phyloP scores from a whole-genome alignment of 2,797 vertebrate genomes.

The Acrossocheilus wenchowensis region DNA sequence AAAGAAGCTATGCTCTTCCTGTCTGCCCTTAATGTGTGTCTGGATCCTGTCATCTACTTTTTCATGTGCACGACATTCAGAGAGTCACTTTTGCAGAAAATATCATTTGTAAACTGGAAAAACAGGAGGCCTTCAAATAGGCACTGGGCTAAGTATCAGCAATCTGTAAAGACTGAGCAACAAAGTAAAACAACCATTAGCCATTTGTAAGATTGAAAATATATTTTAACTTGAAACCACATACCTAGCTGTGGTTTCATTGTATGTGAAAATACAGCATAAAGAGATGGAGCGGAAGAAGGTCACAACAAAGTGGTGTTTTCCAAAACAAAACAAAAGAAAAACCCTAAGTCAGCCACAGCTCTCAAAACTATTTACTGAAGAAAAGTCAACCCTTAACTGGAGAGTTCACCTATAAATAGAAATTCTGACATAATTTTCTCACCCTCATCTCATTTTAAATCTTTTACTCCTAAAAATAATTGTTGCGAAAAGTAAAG shows the following conservation, averaged over 20 bases:
- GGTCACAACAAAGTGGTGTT: background rate
- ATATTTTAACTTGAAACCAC: background rate
- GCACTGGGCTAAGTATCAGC: constrained; percentile 65
- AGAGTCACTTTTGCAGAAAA: constrained; percentile 71
- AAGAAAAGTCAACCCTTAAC: background rate
- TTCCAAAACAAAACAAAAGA: background rate
- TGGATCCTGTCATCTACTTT: constrained; percentile 85
- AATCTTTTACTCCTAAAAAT: background rate
- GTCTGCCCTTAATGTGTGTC: constrained; percentile 82
- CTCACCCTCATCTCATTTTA: background rate
- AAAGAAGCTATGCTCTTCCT: constrained; percentile 82
- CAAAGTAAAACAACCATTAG: background rate
- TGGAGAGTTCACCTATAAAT: background rate
- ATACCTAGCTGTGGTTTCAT: background rate
- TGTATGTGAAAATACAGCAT: background rate
- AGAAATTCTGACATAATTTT: background rate
- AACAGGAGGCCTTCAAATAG: constrained; percentile 56
- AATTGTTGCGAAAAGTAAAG: background rate
- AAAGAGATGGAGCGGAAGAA: background rate
- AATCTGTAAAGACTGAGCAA: constrained; percentile 60
- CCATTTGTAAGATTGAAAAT: background rate
- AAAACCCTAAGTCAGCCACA: no score
- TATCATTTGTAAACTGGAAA: constrained; percentile 26
- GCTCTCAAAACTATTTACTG: background rate
- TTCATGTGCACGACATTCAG: constrained; percentile 73